Base-by-base conservation (phyloP, 2,888 invertebrate species). In the Agrotis puta region DNA sequence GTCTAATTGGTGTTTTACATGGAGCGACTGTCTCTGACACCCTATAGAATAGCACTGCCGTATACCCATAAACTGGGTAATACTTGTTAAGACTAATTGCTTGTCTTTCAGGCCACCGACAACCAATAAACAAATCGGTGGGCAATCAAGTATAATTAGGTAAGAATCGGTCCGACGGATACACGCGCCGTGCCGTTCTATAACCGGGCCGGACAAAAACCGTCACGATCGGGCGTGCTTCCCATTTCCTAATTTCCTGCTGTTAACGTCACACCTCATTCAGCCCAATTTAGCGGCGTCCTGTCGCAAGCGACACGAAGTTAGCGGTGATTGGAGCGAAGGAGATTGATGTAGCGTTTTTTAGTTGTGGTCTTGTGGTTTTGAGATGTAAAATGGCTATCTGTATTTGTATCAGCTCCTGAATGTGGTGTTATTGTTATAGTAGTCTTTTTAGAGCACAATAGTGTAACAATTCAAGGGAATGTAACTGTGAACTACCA, bases 231-330 rank as follows among this genome's bases (percentile, higher is more conserved):
- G 70, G 72, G 67, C 85, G 75, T 85, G 83, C 85, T 84, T 85
- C 85, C 84, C 81, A 85, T 84, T 84, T 84, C 83, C 85, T 84
- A 84, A 84, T 84, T 84, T 84, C 85, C 84, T 84, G 84, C 79
- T 77, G 85, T 81, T 79, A 77, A 68, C 83, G 84, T 84, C 84
- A 84, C 84, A 84, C 84, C 85, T 85, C 84, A 83, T 84, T 84
- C 85, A 74, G 64, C 77, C 81, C 84, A 85, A 84, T 84, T 84
- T 84, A 84, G 85, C 79, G 84, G 84, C 84, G 84, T 85, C 84
- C 84, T 84, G 85, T 83, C 69, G 73, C 70, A 64, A 39, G 54
- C 24, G 65, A 48, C 74, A 76, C 56, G 59, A 85, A 76, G 76
- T 61, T 18, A 69, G 83, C 85, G 84, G 33, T 58, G 47, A 22